Base-by-base conservation (phyloP, 2,113 vertebrate species). In the Mugil cephalus region DNA sequence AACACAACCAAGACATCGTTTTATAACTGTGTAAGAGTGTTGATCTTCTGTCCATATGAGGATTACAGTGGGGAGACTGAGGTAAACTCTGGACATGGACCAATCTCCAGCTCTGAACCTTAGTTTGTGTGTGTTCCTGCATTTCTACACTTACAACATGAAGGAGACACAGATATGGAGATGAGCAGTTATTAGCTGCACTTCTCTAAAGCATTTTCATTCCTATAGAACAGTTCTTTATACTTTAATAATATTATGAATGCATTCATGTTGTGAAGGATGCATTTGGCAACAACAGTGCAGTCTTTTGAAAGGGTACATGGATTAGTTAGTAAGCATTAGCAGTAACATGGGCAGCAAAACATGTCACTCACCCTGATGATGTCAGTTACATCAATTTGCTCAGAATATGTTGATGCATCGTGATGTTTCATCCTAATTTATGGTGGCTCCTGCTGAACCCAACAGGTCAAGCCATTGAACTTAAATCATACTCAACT, bases 41-140 rank as follows among this genome's bases (percentile, higher is more conserved):
- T 51, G 63, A 60, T 67, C 59, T 46, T 71, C 47, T 40, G 43
- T 65, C 45, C 63, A 4, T 61, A 52, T 14, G 38, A 63, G 73
- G 95, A 93, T 90, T 91, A 93, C 91, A 93, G 94, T 92, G 89
- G 94, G 91, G 91, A 93, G 95, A 92, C 86, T 82, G 92, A 90
- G 90, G 89, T 88, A 92, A 92, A 93, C 88, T 69, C 74, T 81
- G 78, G 63, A 73, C 52, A 13, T 34, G 50, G 50, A 77, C 69
- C 74, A 77, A 45, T 13, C 60, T 62, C 24, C 8, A 59, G 30
- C 50, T 75, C 17, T 36, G 18, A 53, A 30, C 36, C 24, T 30
- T 30, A 30, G 24, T 30, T 30, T 30, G 24, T 30, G 56, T 70
- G 24, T 53, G 63, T 52, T 72, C 54, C 15, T 66, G 59, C 48